A percentile compares a stretch with the other conserved stretches of the same genome.
Conservation (phyloP, 2,113 vertebrate genomes). For the Haemorhous mexicanus region DNA sequence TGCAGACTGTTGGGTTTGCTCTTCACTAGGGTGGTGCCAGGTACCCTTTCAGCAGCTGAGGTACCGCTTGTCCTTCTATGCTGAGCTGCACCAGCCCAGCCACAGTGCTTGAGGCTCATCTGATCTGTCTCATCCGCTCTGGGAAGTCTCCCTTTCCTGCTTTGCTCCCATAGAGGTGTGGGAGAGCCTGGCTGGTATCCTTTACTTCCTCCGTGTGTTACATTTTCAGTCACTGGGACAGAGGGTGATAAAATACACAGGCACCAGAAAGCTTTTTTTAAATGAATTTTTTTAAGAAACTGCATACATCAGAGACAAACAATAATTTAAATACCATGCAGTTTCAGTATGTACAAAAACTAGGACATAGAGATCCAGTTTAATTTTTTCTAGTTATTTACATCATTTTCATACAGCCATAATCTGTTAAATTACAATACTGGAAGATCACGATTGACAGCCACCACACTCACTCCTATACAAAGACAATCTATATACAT, state of each 20-base stretch:
- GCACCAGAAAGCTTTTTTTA: constrained; percentile 33
- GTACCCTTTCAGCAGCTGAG: neutral
- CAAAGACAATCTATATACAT: constrained; percentile 78
- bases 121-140: fast-evolving
- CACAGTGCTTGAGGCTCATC: fast-evolving
- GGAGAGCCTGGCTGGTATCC: neutral
- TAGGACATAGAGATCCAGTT: constrained; percentile 77
- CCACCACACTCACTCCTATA: constrained; percentile 78
- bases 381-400: constrained; percentile 78
- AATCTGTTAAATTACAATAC: constrained; percentile 75
- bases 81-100: neutral
- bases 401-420: constrained; percentile 78
- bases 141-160: neutral
- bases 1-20: neutral
- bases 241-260: constrained; percentile 42
- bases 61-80: fast-evolving
- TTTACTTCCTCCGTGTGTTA: fast-evolving
- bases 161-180: neutral
- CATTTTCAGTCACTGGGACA: neutral
- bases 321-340: constrained; percentile 93
- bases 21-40: neutral
- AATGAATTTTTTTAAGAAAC: constrained; percentile 82
- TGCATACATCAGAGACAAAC: constrained; percentile 91
- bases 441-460: constrained; percentile 71
- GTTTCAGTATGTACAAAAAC: constrained; percentile 90